Evolutionary conservation across 2,888 invertebrate species (phyloP).

Genomic region (Drosophila atripex): DNA sequence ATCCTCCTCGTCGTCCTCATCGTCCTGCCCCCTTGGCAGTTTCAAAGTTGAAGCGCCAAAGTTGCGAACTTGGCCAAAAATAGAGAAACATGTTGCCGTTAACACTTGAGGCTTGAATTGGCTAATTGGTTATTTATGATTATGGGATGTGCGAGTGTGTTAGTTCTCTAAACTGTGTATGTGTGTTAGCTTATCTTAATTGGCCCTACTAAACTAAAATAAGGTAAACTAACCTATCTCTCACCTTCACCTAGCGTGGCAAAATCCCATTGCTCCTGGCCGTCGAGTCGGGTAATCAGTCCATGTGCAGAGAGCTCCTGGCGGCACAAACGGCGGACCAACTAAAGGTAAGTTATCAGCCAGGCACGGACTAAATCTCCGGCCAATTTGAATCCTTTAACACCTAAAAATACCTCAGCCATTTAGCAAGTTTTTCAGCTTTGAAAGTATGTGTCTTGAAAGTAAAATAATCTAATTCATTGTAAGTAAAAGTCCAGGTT

Average conservation of each 20-base stretch:
- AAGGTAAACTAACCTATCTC: conserved; percentile 60
- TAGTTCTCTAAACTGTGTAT: not conserved
- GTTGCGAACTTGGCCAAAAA: conserved; percentile 77
- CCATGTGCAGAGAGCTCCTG: conserved; percentile 96
- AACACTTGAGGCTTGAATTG: conserved; percentile 76
- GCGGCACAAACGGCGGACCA: conserved; percentile 94
- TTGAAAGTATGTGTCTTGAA: not conserved
- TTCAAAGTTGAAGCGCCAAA: conserved; percentile 77
- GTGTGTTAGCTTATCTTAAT: conserved; percentile 33
- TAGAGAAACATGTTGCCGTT: conserved; percentile 71
- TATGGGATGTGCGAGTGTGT: conserved; percentile 27
- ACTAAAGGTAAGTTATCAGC: conserved; percentile 86
- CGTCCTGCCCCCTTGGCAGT: not conserved
- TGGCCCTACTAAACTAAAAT: conserved; percentile 17
- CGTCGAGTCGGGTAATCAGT: conserved; percentile 97
- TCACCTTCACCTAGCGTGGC: conserved; percentile 88
- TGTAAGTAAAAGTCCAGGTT: conserved; percentile 2
- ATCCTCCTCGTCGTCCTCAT: too few relatives aligned
- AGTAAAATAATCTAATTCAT: not conserved
- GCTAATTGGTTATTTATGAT: conserved; percentile 75
- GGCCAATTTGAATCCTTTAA: not conserved
- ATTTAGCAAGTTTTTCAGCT: conserved; percentile 3
- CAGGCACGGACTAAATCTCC: not conserved
- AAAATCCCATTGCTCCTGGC: conserved; percentile 97
- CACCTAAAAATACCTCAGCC: not conserved